These are phyloP conservation scores for Aphelocoma coerulescens DNA, from an alignment of 2,113 vertebrate species.

Conservation along the genomic window DNA sequence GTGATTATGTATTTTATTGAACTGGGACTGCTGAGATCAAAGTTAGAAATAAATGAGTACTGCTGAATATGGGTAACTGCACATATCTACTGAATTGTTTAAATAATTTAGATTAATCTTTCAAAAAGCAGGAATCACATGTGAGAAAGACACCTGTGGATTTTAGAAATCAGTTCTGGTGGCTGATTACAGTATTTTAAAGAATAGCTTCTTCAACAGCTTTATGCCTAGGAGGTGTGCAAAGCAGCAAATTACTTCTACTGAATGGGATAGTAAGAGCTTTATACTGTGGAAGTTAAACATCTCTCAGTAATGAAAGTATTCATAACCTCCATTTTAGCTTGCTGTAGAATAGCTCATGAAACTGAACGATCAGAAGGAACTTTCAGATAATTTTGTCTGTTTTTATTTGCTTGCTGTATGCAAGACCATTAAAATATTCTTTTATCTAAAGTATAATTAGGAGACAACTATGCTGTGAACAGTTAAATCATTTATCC, in stretches of 20 bases:
- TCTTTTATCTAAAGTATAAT: constrained; percentile 52
- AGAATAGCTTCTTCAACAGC: constrained; percentile 20
- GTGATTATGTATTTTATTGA: not conserved
- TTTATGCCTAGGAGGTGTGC: constrained; percentile 8
- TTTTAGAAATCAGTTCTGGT: not conserved
- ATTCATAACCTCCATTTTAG: constrained; percentile 30
- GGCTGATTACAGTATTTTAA: constrained; percentile 14
- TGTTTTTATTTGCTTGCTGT: constrained; percentile 26
- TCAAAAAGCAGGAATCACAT: not conserved
- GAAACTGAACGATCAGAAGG: constrained; percentile 51
- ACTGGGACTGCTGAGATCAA: not conserved
- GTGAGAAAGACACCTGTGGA: not conserved
- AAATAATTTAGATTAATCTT: not conserved
- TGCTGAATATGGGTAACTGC: not conserved
- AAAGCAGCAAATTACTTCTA: constrained; percentile 21
- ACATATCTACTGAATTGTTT: not conserved
- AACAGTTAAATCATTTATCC: constrained; percentile 19
- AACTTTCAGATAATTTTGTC: constrained; percentile 14
- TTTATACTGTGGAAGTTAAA: constrained; percentile 1
- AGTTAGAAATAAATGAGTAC: not conserved
- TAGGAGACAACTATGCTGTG: not conserved
- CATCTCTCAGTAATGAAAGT: constrained; percentile 11
- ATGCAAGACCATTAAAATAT: not conserved
- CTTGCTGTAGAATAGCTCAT: not conserved
- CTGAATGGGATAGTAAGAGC: constrained; percentile 49